Conservation (phyloP, 1,140 invertebrate species). For the Paraescarpia echinospica region DNA sequence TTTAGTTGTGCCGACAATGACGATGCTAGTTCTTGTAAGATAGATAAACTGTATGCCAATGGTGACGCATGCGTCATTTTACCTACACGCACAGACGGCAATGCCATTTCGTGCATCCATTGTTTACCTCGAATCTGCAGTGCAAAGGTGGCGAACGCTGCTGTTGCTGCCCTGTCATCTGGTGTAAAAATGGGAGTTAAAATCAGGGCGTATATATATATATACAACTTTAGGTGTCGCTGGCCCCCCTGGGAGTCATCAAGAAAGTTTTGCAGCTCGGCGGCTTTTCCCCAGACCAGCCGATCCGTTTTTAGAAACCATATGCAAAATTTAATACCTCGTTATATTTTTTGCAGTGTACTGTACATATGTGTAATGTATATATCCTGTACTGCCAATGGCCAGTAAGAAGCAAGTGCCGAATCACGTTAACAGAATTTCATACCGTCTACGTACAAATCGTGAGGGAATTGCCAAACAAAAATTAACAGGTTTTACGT, state of each 20-base stretch:
- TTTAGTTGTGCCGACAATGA: neutral
- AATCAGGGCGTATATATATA: neutral
- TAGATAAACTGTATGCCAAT: neutral
- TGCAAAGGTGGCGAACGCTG: neutral
- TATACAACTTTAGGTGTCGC: neutral
- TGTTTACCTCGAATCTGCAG: neutral
- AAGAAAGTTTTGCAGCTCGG: neutral
- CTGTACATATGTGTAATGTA: neutral
- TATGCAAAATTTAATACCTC: constrained; percentile 6
- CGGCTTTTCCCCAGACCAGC: neutral
- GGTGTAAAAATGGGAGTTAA: neutral
- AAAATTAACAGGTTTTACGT: neutral
- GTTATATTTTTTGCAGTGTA: neutral
- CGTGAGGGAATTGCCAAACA: neutral
- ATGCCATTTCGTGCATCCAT: neutral
- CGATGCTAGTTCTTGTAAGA: neutral
- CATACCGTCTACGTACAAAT: neutral
- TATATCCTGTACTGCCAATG: neutral
- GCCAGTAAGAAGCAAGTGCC: neutral
- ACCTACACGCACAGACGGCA: neutral
- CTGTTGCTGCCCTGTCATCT: neutral
- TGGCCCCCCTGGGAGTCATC: too few relatives aligned
- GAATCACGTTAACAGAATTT: neutral
- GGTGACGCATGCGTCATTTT: neutral
- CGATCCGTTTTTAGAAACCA: neutral